Conservation (phyloP, 2,797 vertebrate genomes). For the Rhinella marina region DNA sequence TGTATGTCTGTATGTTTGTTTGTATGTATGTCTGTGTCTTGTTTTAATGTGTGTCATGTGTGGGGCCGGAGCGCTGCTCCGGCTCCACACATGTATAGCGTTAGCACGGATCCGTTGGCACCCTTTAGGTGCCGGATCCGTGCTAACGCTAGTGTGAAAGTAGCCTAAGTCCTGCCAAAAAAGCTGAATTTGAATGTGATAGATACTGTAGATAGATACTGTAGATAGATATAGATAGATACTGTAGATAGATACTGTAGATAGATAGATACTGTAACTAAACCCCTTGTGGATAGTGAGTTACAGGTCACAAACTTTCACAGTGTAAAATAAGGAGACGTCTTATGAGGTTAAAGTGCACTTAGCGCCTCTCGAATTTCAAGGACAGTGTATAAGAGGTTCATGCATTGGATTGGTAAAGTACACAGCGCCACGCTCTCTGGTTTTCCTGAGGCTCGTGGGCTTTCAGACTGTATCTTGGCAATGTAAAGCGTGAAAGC, state of each 20-base stretch:
- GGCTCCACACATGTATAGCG: too few species aligned
- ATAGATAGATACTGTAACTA: not conserved
- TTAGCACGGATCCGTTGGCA: too few species aligned
- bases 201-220: not conserved
- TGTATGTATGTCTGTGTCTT: too few species aligned
- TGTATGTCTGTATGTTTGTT: too few species aligned
- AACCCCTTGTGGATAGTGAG: not conserved
- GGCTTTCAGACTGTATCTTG: slow-evolving; percentile 68
- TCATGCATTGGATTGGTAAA: slow-evolving; percentile 54
- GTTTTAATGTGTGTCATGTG: too few species aligned
- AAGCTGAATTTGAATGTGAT: too few species aligned
- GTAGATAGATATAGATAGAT: not conserved
- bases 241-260: not conserved
- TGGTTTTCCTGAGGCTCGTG: slow-evolving; percentile 60
- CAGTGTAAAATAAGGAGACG: not conserved
- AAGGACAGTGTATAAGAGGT: slow-evolving; percentile 54
- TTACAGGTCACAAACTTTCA: not conserved
- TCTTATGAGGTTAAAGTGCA: not conserved
- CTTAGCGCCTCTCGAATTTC: slow-evolving; percentile 40
- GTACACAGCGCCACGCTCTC: slow-evolving; percentile 52
- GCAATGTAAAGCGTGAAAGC: slow-evolving; percentile 68
- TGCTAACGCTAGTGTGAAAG: too few species aligned
- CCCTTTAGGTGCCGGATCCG: too few species aligned
- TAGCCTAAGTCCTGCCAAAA: too few species aligned
- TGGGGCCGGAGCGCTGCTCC: too few species aligned